Base-by-base conservation (phyloP, 1,140 invertebrate species). In the Diabrotica undecimpunctata region DNA sequence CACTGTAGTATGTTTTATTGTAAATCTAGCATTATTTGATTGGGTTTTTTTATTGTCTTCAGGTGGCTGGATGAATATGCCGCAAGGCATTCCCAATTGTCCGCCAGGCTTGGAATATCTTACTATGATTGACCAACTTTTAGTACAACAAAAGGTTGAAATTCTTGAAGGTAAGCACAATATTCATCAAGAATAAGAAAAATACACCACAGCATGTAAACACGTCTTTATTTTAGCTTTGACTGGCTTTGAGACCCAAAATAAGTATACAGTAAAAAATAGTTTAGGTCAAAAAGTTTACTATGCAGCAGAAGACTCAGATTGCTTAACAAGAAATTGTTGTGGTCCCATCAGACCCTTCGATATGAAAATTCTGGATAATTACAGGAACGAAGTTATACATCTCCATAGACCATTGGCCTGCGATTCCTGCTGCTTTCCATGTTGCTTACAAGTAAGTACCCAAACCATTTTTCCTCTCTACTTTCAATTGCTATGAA, bases 61-160 rank as follows among this genome's bases (percentile, higher is more conserved):
- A 92, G 91, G 84, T 86, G 90, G 87, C 68, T 95, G 90, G 91
- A 92, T 92, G 89, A 86, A 81, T 82, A 84, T 87, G 77, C 90
- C 87, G 65, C 83, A 84, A 81, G 86, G 84, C 71, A 87, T 84
- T 78, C 83, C 80, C 83, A 93, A 88, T 78, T 95, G 90, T 83
- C 95, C 91, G 59, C 91, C 87, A 75, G 95, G 94, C 69, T 89
- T 97, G 84, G 94, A 95, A 84, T 97, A 94, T 85, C 88, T 97
- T 82, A 92, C 91, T 78, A 86, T 85, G 85, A 88, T 96, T 85
- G 94, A 97, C 80, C 88, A 93, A 71, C 81, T 97, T 53, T 82
- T 95, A 62, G 85, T 97, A 54, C 89, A 95, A 74, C 94, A 96
- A 79, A 93, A 95, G 81, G 85, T 93, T 8, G 93, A 96, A 77